These are phyloP conservation scores for Trematomus loennbergii DNA, from an alignment of 2,113 vertebrate genomes.

Conservation along the genomic window DNA sequence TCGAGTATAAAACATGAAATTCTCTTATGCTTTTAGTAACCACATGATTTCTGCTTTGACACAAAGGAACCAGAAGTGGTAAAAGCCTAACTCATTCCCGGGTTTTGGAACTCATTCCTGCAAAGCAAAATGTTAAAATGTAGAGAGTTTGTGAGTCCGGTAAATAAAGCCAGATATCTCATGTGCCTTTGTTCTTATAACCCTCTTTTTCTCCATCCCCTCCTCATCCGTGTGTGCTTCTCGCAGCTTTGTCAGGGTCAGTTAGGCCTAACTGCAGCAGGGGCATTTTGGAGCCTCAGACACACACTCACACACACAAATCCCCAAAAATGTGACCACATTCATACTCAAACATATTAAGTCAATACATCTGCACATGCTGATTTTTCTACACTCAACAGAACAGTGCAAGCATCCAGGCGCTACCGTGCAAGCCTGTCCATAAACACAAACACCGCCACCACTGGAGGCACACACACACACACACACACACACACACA, in stretches of 20 bases:
- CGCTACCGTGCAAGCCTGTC: conserved; percentile 22
- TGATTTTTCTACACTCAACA: background rate
- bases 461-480: conserved; percentile 14
- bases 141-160: background rate
- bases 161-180: conserved; percentile 7
- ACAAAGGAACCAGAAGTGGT: too few relatives aligned
- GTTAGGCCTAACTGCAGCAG: conserved; percentile 47
- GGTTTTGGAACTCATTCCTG: too few relatives aligned
- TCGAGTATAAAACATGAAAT: too few relatives aligned
- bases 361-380: background rate
- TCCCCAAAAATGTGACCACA: conserved; percentile 15
- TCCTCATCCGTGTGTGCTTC: conserved; percentile 34
- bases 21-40: too few relatives aligned
- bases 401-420: conserved; percentile 11
- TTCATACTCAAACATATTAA: conserved; percentile 8
- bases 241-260: conserved; percentile 63
- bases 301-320: conserved; percentile 10
- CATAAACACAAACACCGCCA: conserved; percentile 31
- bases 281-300: conserved; percentile 6
- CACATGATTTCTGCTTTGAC: too few relatives aligned
- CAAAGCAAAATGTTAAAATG: background rate
- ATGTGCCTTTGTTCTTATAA: conserved; percentile 20
- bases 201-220: background rate
- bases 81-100: too few relatives aligned
- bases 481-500: too few relatives aligned